Evolutionary conservation across 1,140 invertebrate species (phyloP).

Genomic region (Drosophila bipectinata): DNA sequence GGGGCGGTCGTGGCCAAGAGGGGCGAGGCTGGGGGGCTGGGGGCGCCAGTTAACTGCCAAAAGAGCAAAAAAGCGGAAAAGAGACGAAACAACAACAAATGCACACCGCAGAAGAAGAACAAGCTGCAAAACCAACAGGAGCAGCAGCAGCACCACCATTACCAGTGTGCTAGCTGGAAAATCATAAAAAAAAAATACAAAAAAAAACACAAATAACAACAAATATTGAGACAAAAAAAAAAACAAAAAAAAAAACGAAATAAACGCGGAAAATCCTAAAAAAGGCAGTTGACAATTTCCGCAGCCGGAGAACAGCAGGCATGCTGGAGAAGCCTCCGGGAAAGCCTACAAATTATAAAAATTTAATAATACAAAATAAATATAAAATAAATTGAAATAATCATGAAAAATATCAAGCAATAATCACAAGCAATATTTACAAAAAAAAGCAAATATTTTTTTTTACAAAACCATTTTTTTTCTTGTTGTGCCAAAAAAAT

Average conservation of each 20-base stretch:
- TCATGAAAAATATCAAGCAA: slow-evolving; percentile 13
- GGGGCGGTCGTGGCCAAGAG: slow-evolving; percentile 9
- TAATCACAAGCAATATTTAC: slow-evolving; percentile 33
- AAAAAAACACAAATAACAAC: slow-evolving; percentile 6
- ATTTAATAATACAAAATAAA: neutral
- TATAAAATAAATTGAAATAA: slow-evolving; percentile 2
- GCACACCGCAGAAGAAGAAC: slow-evolving; percentile 30
- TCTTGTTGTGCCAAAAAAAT: slow-evolving; percentile 7
- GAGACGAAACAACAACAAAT: slow-evolving; percentile 58
- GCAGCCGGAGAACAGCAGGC: slow-evolving; percentile 40
- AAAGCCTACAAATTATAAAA: slow-evolving; percentile 9
- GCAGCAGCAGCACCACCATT: slow-evolving; percentile 37
- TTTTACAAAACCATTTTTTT: slow-evolving; percentile 7
- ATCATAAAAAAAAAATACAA: slow-evolving; percentile 29
- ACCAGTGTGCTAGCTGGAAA: slow-evolving; percentile 19
- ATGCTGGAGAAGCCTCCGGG: slow-evolving; percentile 46
- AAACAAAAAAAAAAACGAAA: slow-evolving; percentile 29
- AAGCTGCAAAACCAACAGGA: slow-evolving; percentile 24
- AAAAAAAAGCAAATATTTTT: neutral
- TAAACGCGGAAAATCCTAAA: slow-evolving; percentile 38
- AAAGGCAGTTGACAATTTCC: slow-evolving; percentile 31
- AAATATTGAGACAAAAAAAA: slow-evolving; percentile 5
- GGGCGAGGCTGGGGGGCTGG: too few species aligned
- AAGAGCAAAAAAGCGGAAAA: slow-evolving; percentile 48
- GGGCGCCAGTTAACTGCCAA: slow-evolving; percentile 22